Percentiles rank a stretch among this genome's conserved stretches.
Conservation (phyloP, 92 coral and sea anemone genomes). For the Zoanthus sociatus region DNA sequence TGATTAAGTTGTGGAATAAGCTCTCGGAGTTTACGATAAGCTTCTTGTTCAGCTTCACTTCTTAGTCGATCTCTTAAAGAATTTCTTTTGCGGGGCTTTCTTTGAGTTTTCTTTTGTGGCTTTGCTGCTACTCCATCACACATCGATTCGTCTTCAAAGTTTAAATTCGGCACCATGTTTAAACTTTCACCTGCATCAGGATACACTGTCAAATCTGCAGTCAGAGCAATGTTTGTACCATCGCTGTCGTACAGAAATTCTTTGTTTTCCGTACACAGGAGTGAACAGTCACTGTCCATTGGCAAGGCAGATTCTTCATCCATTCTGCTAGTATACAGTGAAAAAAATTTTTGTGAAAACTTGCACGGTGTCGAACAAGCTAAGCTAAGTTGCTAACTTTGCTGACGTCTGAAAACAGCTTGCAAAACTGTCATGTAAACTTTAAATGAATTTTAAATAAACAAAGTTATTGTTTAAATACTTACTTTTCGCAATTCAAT, state of each 20-base stretch:
- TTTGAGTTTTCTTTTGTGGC: constrained; percentile 19
- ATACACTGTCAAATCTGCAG: constrained; percentile 25
- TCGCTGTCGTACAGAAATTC: constrained; percentile 79
- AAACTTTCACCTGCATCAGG: constrained; percentile 24
- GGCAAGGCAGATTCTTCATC: constrained; percentile 50
- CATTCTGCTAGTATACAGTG: constrained; percentile 39
- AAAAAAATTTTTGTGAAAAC: background rate
- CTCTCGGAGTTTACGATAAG: constrained; percentile 77
- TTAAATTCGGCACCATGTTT: constrained; percentile 20
- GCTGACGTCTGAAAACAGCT: background rate
- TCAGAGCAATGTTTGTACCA: constrained; percentile 46
- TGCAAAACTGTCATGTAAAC: background rate
- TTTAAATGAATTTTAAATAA: background rate
- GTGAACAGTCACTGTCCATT: constrained; percentile 57
- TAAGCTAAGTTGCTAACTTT: background rate
- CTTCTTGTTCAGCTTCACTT: constrained; percentile 86
- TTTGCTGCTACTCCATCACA: background rate
- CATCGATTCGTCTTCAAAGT: constrained; percentile 25
- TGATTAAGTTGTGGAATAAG: constrained; percentile 71
- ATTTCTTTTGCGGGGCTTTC: constrained; percentile 72
- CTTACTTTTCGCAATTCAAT: constrained; percentile 12
- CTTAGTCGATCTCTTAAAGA: constrained; percentile 69
- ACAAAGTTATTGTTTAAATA: background rate
- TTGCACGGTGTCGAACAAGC: too few relatives aligned
- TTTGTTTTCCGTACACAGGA: constrained; percentile 83